These are phyloP conservation scores for Gallinago nigripennis DNA, from an alignment of 2,797 vertebrate genomes.

Conservation along the genomic window DNA sequence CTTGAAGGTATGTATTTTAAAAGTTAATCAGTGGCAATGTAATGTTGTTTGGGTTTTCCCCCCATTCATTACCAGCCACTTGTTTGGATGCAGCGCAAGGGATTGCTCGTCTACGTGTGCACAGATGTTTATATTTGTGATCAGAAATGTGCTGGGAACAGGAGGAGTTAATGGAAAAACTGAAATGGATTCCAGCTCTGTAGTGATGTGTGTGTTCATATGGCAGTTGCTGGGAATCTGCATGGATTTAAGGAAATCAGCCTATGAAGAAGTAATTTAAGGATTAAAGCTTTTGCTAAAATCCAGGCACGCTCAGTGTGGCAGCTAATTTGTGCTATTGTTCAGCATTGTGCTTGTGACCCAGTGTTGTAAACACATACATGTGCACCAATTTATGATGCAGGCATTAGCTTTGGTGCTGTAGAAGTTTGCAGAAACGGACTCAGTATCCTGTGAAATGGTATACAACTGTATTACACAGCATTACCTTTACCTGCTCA, in stretches of 20 bases:
- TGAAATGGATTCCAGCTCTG: background rate
- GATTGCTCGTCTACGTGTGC: background rate
- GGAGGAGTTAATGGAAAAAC: conserved; percentile 10
- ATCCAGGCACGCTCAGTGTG: background rate
- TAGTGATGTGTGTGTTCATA: background rate
- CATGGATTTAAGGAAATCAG: background rate
- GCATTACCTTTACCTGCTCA: background rate
- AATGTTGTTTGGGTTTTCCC: background rate
- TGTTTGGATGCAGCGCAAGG: background rate
- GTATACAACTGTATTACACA: background rate
- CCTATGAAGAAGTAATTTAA: conserved; percentile 11
- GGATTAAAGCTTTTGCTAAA: conserved; percentile 32
- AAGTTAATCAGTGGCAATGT: background rate
- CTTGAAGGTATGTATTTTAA: background rate
- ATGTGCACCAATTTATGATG: background rate
- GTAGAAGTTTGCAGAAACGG: background rate
- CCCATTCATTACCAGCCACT: background rate
- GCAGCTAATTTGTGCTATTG: background rate
- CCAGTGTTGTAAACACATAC: accelerated
- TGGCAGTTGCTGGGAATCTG: background rate
- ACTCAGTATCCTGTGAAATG: accelerated
- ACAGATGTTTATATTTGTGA: background rate
- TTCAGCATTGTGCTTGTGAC: background rate
- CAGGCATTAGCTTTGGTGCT: background rate
- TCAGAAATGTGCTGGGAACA: background rate